A percentile compares a stretch with the other conserved stretches of the same genome.
Evolutionary conservation across 1,140 invertebrate genomes (phyloP).

Genomic region (Acyrthosiphon pisum): DNA sequence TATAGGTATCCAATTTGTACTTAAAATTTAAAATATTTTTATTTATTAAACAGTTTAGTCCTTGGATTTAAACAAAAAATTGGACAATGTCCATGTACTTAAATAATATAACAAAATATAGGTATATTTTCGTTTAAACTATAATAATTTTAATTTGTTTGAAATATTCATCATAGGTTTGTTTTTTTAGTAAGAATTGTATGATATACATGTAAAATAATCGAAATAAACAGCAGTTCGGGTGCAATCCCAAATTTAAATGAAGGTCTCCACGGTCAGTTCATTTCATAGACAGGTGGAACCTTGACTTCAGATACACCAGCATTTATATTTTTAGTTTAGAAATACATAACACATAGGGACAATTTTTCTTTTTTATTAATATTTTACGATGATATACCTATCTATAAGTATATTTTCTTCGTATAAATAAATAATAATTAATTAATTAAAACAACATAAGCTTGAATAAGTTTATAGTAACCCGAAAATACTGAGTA

Average conservation of each 20-base stretch:
- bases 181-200: not conserved
- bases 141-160: slow-evolving; percentile 27
- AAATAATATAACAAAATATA: not conserved
- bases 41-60: not conserved
- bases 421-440: not conserved
- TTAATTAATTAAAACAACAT: not conserved
- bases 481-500: not conserved
- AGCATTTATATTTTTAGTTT: slow-evolving; percentile 11
- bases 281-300: slow-evolving; percentile 11
- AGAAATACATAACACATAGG: not conserved
- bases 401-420: not conserved
- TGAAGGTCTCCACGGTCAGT: slow-evolving; percentile 45
- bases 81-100: not conserved
- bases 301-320: slow-evolving; percentile 27
- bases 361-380: slow-evolving; percentile 4
- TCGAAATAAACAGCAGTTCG: slow-evolving; percentile 17
- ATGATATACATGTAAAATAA: not conserved
- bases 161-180: not conserved
- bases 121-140: not conserved
- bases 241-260: slow-evolving; percentile 43
- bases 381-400: not conserved
- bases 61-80: slow-evolving; percentile 18
- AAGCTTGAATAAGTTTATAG: not conserved
- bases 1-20: not conserved
- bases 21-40: not conserved